These are phyloP conservation scores for Stenichneumon culpator DNA, from an alignment of 2,888 invertebrate genomes.

Conservation along the genomic window DNA sequence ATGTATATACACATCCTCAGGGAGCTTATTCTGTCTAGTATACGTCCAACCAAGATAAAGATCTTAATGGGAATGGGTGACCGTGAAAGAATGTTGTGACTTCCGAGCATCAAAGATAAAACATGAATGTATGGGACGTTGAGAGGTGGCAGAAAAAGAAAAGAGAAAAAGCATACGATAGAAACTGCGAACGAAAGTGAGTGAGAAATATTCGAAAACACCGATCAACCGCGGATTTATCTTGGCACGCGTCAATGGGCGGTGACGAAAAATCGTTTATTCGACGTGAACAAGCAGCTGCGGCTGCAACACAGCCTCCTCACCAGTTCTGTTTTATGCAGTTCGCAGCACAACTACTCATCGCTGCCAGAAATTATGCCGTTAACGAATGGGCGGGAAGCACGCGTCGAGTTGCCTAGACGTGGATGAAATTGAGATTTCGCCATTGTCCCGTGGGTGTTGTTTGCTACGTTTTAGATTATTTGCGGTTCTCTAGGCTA, in stretches of 20 bases:
- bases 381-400: constrained; percentile 23
- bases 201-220: constrained; percentile 36
- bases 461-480: neutral
- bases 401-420: constrained; percentile 9
- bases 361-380: constrained; percentile 39
- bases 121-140: neutral
- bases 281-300: constrained; percentile 36
- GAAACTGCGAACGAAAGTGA: constrained; percentile 30
- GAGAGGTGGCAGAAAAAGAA: neutral
- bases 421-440: constrained; percentile 44
- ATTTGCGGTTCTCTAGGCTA: neutral
- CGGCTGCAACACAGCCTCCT: constrained; percentile 39
- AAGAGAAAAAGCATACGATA: neutral
- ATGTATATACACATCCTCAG: constrained; percentile 4
- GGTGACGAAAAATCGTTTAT: constrained; percentile 41
- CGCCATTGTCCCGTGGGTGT: constrained; percentile 34
- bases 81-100: constrained; percentile 43
- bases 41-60: constrained; percentile 39
- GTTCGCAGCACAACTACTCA: constrained; percentile 29
- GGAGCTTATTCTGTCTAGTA: neutral
- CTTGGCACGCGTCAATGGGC: constrained; percentile 58
- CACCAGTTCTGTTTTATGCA: constrained; percentile 29
- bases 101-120: constrained; percentile 55
- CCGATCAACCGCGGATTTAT: constrained; percentile 41
- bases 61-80: constrained; percentile 51